These are phyloP conservation scores for Ursus arctos DNA, from an alignment of 2,113 vertebrate genomes.

Conservation along the genomic window DNA sequence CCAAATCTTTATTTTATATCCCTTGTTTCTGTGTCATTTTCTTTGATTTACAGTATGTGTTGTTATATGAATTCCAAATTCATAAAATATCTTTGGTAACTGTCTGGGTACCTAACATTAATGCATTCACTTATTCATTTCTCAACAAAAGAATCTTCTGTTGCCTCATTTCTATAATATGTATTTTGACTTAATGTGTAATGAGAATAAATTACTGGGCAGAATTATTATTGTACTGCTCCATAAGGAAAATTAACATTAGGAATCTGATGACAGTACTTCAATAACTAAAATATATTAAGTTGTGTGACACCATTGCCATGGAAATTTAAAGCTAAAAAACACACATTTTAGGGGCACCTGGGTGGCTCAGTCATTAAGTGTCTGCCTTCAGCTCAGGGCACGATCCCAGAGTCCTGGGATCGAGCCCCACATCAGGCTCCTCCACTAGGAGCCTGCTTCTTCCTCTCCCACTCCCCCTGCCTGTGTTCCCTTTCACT, in stretches of 20 bases:
- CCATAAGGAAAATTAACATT: background rate
- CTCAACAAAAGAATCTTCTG: conserved; percentile 5
- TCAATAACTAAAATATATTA: conserved; percentile 30
- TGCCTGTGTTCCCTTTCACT: no score
- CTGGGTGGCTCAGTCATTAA: no score
- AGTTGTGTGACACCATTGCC: background rate
- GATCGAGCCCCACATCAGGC: no score
- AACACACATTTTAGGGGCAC: background rate
- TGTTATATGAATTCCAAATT: background rate
- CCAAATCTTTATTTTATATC: conserved; percentile 42
- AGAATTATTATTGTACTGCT: conserved; percentile 16
- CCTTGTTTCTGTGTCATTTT: conserved; percentile 18
- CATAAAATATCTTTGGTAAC: conserved; percentile 49
- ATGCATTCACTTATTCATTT: conserved; percentile 26
- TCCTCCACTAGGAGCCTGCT: no score
- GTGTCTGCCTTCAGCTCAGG: no score
- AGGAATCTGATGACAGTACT: conserved; percentile 1
- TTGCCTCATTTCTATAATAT: background rate
- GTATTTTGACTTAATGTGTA: conserved; percentile 32
- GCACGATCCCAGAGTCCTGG: no score
- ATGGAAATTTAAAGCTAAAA: conserved; percentile 35
- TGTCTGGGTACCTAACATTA: background rate
- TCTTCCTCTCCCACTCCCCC: no score
- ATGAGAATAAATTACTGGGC: conserved; percentile 16
- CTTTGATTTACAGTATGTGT: conserved; percentile 48